Base-by-base conservation (phyloP, 2,888 invertebrate genomes). In the Glaucopsyche alexis region DNA sequence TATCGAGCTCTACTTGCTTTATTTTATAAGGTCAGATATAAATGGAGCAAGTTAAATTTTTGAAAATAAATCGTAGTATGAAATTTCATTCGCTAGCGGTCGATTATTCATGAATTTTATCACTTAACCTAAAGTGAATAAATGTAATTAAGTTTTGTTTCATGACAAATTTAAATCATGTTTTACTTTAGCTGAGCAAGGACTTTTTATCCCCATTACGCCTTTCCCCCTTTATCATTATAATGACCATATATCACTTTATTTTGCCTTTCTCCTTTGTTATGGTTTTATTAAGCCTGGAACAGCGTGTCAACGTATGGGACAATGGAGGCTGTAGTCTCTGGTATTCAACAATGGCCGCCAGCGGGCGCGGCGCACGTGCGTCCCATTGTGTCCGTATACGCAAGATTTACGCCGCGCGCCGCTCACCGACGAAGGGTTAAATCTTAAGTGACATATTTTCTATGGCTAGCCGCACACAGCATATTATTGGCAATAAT, bases 331-430 rank as follows among this genome's bases (percentile, higher is more conserved):
- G 60, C 60, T 60, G 60, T 5, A 19, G 42, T 8, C 47, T 47
- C 47, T 60, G 60, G 60, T 60, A 60, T 60, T 29, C 13, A 60
- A 60, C 60, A 60, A 60, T 60, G 60, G 60, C 29, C 2, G 60
- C 60, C 13, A 8, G 47, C 47, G 47, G 47, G 76, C 72, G 76
- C 81, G 79, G 79, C 84, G 88, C 91, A 90, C 91, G 91, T 91
- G 91, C 87, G 85, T 84, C 81, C 80, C 83, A 89, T 90, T 90
- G 89, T 90, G 84, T 87, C 85, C 87, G 83, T 29, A 60, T 60
- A 60, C 60, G 60, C 60, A 60, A 60, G 29, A 60, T 60, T 60
- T 60, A 55, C 55, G 60, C 29, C 55, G 16, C 60, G 19, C 55
- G 60, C 29, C 55, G 16, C 60, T 11, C 13, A 13, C 47, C 47